Evolutionary conservation across 2,888 invertebrate genomes (phyloP), one percentile per base, ranked within the genome.

Genomic region (Lymantria dispar): DNA sequence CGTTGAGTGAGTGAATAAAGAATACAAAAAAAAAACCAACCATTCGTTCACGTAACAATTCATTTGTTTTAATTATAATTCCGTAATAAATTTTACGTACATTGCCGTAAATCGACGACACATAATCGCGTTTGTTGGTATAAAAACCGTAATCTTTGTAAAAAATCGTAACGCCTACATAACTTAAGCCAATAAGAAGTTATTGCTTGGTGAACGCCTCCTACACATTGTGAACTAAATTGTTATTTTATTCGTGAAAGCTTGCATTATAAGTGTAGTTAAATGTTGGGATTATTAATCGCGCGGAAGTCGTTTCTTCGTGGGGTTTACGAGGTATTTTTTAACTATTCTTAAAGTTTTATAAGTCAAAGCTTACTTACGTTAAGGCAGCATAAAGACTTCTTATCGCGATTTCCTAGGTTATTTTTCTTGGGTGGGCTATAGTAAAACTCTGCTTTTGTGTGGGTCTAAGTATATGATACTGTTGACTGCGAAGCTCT

Each of bases 171-270:
- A 43, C 52, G 52, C 52, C 52, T 49, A 30, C 43, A 15, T 31
- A 31, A 31, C 8, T 12, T 37, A 43, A 14, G 43, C 52, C 52
- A 53, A 53, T 53, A 47, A 46, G 49, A 52, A 45, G n/a, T 37
- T 45, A 47, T 44, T 11, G 14, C 12, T 8, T 1, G 11, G 22
- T 11, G 15, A 45, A 48, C 48, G 29, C 52, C 48, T 43, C 45
- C 48, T 36, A 46, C 48, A 30, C 11, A 33, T 43, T 43, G 43
- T 40, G 5, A 5, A 22, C 14, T 43, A 53, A 40, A 53, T 53
- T 49, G 49, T 53, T 46, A 53, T 49, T 53, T 53, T 48, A 53
- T 53, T 36, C 52, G 43, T 45, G 48, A 49, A 53, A 53, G 30
- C 47, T 41, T 13, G 47, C 33, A 1, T 41, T 29, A 51, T 43